Base-by-base conservation (phyloP, 1,140 invertebrate species). In the Hylaeus anthracinus region DNA sequence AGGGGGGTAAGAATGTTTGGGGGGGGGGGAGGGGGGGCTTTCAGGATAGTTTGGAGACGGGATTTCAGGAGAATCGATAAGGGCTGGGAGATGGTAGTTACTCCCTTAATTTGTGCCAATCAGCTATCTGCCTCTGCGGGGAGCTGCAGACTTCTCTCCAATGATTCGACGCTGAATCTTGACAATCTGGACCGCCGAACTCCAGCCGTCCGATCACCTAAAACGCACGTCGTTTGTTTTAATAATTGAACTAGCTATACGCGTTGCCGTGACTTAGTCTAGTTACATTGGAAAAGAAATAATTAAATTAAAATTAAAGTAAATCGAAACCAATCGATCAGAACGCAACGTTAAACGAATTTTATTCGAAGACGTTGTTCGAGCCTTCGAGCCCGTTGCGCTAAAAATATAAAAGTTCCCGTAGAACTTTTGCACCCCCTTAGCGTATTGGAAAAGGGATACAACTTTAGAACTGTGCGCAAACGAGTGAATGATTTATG, bases 81-180 rank as follows among this genome's bases (percentile, higher is more conserved):
- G 56, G 12, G 26, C 26, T n/a, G 37, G 73, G 69, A 72, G 51
- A 41, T 58, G 58, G 55, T 48, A 79, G 85, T 95, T 96, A 98
- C 95, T 99, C 98, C 91, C 96, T 95, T 81, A 99, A 95, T 94
- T 99, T 99, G 95, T 99, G 98, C 98, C 98, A 99, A 94, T 99
- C 98, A 65, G 98, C 98, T 90, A 99, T 99, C 95, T 99, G 98
- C 80, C 98, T 96, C 81, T 98, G 95, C n/a, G 98, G 98, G 78
- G 98, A 98, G 90, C 97, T 98, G 93, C 98, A 97, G 72, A 99
- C 98, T 94, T 99, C 98, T 86, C 97, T 98, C 98, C 98, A 99
- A 93, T 99, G 98, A 90, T 98, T 97, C 12, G 97, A 94, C 43
- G 98, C 97, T 58, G 97, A 96, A 79, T 97, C 97, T 82, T 95